Evolutionary conservation across 2,888 invertebrate species (phyloP).

Genomic region (Sturmia bella): DNA sequence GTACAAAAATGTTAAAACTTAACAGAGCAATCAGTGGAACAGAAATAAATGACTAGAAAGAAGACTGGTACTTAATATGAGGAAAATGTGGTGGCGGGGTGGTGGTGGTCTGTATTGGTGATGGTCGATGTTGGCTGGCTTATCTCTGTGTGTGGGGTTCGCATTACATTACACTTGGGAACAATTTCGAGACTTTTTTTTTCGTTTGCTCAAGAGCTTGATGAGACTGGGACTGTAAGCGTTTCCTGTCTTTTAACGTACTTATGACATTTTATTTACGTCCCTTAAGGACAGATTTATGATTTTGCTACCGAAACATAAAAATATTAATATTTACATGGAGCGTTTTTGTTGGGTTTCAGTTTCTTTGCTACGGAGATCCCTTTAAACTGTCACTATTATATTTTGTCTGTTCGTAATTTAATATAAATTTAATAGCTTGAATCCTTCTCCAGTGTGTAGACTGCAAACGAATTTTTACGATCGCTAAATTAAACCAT

Average conservation of each 20-base stretch:
- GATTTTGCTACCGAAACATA: constrained; percentile 37
- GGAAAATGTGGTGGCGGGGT: not conserved
- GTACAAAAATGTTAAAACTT: constrained; percentile 38
- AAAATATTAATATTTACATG: constrained; percentile 1
- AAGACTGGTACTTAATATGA: constrained; percentile 9
- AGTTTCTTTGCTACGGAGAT: not conserved
- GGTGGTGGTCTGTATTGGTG: too few relatives aligned
- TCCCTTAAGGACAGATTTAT: constrained; percentile 33
- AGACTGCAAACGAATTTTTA: not conserved
- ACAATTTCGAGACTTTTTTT: constrained; percentile 26
- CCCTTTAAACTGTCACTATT: not conserved
- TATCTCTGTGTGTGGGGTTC: constrained; percentile 4
- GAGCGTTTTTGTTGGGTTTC: not conserved
- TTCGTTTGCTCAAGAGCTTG: constrained; percentile 25
- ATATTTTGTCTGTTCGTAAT: not conserved
- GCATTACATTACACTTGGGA: constrained; percentile 46
- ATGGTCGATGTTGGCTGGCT: not conserved
- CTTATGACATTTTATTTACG: constrained; percentile 31
- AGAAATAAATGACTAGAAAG: constrained; percentile 8
- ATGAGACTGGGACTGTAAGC: constrained; percentile 23
- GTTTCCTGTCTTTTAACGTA: constrained; percentile 6
- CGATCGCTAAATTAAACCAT: too few relatives aligned
- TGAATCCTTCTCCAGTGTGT: not conserved
- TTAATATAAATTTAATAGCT: constrained; percentile 1
- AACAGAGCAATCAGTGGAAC: not conserved